phyloP scores from a whole-genome alignment of 1,140 invertebrate genomes.

The Carcinoscorpius rotundicauda region DNA sequence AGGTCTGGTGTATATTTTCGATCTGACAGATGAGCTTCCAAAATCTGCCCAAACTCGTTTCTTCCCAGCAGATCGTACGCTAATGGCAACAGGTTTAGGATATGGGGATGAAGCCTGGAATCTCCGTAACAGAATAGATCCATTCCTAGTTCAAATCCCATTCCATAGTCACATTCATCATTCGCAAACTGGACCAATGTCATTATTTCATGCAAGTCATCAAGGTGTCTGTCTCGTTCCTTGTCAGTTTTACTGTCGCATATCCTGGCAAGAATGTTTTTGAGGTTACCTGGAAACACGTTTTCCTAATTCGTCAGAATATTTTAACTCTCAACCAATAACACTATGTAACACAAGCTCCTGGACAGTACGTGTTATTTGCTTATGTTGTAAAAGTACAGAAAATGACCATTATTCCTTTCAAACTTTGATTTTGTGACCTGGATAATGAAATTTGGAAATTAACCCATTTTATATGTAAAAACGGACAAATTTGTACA shows the following conservation, averaged over 20 bases:
- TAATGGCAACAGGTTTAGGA: constrained; percentile 51
- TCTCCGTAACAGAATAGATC: constrained; percentile 67
- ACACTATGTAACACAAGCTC: no score
- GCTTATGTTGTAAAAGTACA: no score
- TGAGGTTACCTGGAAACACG: constrained; percentile 46
- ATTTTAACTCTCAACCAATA: no score
- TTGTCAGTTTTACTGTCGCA: constrained; percentile 42
- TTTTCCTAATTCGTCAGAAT: no score
- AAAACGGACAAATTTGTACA: no score
- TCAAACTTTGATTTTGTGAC: no score
- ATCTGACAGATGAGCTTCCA: constrained; percentile 30
- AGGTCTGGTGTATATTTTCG: constrained; percentile 2
- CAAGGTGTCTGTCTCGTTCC: constrained; percentile 34
- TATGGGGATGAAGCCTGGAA: constrained; percentile 49
- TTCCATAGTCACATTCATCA: constrained; percentile 90
- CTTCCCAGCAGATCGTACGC: constrained; percentile 64
- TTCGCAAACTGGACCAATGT: constrained; percentile 72
- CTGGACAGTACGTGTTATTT: no score
- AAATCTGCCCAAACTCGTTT: constrained; percentile 57
- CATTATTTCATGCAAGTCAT: constrained; percentile 54
- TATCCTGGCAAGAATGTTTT: constrained; percentile 56
- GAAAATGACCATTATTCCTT: no score
- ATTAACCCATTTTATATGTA: no score
- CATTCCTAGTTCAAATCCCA: constrained; percentile 72
- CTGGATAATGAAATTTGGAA: no score